These are phyloP conservation scores for Tachysurus vachellii DNA, from an alignment of 2,113 vertebrate species.

Conservation along the genomic window DNA sequence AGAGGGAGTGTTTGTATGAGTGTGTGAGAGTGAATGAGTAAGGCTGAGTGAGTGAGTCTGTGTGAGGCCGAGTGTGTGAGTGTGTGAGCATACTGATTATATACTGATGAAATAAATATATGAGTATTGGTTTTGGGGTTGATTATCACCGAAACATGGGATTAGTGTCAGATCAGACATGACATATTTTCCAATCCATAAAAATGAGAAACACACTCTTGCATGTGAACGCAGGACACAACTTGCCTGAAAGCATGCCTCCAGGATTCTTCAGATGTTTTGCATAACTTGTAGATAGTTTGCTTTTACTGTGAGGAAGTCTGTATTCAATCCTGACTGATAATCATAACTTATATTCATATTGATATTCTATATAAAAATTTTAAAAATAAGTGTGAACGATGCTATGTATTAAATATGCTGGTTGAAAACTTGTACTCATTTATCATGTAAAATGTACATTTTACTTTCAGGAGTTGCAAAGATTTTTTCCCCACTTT, in stretches of 20 bases:
- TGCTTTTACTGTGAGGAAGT: neutral
- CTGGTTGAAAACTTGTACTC: neutral
- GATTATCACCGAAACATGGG: neutral
- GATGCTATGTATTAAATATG: neutral
- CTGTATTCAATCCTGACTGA: neutral
- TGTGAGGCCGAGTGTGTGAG: neutral
- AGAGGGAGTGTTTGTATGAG: no score
- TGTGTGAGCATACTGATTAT: neutral
- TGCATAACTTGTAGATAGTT: neutral
- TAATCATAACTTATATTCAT: neutral
- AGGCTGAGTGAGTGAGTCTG: neutral
- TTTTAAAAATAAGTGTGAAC: neutral
- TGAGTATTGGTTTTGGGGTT: neutral
- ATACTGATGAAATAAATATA: neutral
- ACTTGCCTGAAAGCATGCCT: neutral
- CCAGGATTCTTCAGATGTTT: neutral
- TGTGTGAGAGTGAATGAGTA: neutral
- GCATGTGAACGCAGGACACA: slow-evolving; percentile 2
- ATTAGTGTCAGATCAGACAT: neutral
- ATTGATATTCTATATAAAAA: neutral
- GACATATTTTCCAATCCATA: neutral
- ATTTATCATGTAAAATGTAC: neutral
- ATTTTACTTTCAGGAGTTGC: no score
- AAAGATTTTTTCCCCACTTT: no score
- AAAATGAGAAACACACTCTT: neutral